Evolutionary conservation across 2,113 vertebrate species (phyloP), one percentile per base, ranked within the genome.

Genomic region (Mus pahari): DNA sequence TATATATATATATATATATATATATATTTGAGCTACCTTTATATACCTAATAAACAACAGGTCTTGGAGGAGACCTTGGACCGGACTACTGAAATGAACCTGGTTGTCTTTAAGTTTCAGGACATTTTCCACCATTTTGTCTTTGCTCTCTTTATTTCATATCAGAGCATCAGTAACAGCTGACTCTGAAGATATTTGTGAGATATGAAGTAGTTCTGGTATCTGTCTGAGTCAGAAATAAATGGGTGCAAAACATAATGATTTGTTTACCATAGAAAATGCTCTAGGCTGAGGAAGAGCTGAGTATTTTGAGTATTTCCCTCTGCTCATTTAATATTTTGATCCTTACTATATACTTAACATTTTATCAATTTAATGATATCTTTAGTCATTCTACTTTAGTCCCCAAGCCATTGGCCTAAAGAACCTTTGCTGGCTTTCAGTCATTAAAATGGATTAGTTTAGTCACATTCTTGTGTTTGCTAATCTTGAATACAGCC

Each of bases 221-320:
- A 88, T 75, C 19, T 90, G 95, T 97, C 20, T 28, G 87, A 78
- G 39, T 90, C 26, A 92, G 16, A 64, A 81, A 92, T 84, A 45
- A 78, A n/a, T 79, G 95, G 86, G 75, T 62, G 60, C 1, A 82
- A 92, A 86, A 89, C 5, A 64, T 8, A 10, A 26, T 17, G 19
- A 86, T 77, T 81, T 86, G 24, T 86, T 53, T 13, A 53, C 3
- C 0, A 39, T 28, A 68, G 20, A 86, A 78, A 17, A 78, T 58
- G 2, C 3, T 74, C 0, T 60, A 64, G 3, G n/a, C 10, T 58
- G 42, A 39, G 1, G 22, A 1, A 78, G 84, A 91, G 26, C 19
- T 45, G 74, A 50, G 9, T 39, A 79, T 79, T 77, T 3, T 74
- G 12, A 88, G 83, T 58, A 9, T 5, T 45, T 91, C 36, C 42